A percentile compares a stretch with the other conserved stretches of the same genome.
Conservation (phyloP, 35 echinoderm and acorn worm genomes). For the Hemicentrotus pulcherrimus region DNA sequence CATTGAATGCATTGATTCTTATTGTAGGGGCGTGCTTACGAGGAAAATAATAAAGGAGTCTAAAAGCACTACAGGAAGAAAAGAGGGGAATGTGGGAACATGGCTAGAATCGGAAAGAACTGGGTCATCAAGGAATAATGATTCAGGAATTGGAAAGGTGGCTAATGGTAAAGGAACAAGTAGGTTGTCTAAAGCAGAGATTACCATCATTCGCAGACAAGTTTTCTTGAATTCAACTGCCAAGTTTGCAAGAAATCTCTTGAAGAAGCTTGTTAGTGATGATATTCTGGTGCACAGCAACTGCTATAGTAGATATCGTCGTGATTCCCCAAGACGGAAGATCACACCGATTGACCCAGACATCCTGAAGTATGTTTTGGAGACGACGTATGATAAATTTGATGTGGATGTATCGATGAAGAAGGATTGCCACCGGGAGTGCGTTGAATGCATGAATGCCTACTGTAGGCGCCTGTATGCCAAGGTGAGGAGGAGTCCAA, state of each 20-base stretch:
- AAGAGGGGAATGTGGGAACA: too few relatives aligned
- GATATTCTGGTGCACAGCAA: not conserved
- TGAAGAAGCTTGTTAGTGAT: not conserved
- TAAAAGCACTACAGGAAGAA: too few relatives aligned
- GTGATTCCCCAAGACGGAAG: not conserved
- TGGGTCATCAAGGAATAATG: too few relatives aligned
- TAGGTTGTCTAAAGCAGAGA: too few relatives aligned
- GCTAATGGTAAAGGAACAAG: too few relatives aligned
- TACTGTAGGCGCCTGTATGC: not conserved
- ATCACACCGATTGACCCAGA: not conserved
- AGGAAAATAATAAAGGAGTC: too few relatives aligned
- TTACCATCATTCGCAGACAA: too few relatives aligned
- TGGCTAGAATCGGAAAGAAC: too few relatives aligned
- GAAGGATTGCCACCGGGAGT: not conserved
- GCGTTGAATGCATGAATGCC: not conserved
- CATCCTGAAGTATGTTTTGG: not conserved
- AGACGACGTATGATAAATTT: not conserved
- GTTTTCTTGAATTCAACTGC: too few relatives aligned
- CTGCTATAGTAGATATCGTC: not conserved
- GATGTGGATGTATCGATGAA: not conserved
- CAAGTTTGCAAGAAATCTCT: too few relatives aligned
- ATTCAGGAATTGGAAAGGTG: too few relatives aligned
- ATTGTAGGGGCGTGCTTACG: not conserved
- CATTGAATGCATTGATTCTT: not conserved
- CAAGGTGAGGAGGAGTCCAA: not conserved